Evolutionary conservation across 2,888 invertebrate genomes (phyloP).

Genomic region (Hemithea aestivaria): DNA sequence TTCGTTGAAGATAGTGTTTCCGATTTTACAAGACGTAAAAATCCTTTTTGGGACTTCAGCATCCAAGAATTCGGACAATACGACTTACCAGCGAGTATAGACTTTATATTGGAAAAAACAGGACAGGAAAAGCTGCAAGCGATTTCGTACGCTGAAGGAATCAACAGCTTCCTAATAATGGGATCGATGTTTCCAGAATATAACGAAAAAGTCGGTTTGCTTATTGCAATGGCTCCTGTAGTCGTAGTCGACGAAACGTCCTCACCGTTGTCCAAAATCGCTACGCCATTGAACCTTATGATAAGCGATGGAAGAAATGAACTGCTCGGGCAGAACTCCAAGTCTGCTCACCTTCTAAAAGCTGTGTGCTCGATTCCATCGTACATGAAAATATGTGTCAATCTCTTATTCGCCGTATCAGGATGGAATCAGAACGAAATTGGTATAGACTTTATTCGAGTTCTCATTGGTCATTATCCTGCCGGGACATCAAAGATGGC

Average conservation of each 20-base stretch:
- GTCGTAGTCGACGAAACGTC: constrained; percentile 15
- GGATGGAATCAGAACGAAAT: constrained; percentile 23
- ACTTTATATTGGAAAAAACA: constrained; percentile 47
- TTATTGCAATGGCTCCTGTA: constrained; percentile 47
- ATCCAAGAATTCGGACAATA: constrained; percentile 82
- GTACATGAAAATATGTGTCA: constrained; percentile 8
- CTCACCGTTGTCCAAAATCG: background rate
- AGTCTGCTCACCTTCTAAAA: background rate
- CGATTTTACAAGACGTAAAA: too few relatives aligned
- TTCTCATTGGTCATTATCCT: constrained; percentile 26
- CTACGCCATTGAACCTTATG: background rate
- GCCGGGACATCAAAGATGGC: constrained; percentile 23
- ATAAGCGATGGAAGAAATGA: constrained; percentile 11
- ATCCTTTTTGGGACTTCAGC: constrained; percentile 70
- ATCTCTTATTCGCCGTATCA: constrained; percentile 15
- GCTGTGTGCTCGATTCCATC: constrained; percentile 11
- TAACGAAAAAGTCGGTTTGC: constrained; percentile 70
- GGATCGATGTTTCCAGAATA: constrained; percentile 67
- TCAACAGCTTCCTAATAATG: constrained; percentile 71
- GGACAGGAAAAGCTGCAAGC: constrained; percentile 73
- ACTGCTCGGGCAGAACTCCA: constrained; percentile 11
- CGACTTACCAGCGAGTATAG: constrained; percentile 82
- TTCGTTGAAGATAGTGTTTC: too few relatives aligned
- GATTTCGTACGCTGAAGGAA: constrained; percentile 83
- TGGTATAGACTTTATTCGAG: constrained; percentile 21